Evolutionary conservation across 2,797 vertebrate genomes (phyloP).

Genomic region (Sarcoramphus papa): DNA sequence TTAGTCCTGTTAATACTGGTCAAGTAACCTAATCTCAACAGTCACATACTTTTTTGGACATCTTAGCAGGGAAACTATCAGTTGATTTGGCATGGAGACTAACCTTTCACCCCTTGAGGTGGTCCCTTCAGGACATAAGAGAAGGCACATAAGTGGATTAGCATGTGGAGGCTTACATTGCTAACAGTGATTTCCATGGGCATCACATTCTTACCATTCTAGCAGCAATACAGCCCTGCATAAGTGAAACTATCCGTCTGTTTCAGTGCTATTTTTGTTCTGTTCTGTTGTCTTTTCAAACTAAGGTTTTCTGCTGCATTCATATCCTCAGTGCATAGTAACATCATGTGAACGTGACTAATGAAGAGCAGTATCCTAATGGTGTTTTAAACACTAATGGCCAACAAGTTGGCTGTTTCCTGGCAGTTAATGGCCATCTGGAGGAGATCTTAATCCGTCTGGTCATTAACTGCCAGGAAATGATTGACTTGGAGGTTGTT

Average conservation of each 20-base stretch:
- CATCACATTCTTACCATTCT: neutral
- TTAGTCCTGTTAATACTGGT: neutral
- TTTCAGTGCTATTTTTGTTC: neutral
- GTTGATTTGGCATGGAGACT: conserved; percentile 40
- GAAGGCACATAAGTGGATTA: conserved; percentile 11
- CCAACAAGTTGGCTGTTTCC: conserved; percentile 60
- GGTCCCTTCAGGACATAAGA: conserved; percentile 14
- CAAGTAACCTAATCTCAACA: conserved; percentile 43
- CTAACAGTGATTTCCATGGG: neutral
- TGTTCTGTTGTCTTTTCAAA: neutral
- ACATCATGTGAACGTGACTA: neutral
- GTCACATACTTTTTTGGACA: conserved; percentile 33
- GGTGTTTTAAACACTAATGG: conserved; percentile 32
- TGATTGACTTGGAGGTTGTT: conserved; percentile 31
- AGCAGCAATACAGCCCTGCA: neutral
- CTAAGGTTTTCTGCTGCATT: neutral
- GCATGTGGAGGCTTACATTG: neutral
- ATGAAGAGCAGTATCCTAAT: conserved; percentile 11
- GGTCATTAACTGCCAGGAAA: conserved; percentile 53
- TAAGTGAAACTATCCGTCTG: neutral
- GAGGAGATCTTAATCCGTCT: conserved; percentile 45
- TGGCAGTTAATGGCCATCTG: conserved; percentile 50
- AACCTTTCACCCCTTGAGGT: conserved; percentile 57
- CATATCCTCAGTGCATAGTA: neutral
- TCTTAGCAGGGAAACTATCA: neutral